phyloP scores from a whole-genome alignment of 92 coral and sea anemone species.

The Siderastrea siderea region DNA sequence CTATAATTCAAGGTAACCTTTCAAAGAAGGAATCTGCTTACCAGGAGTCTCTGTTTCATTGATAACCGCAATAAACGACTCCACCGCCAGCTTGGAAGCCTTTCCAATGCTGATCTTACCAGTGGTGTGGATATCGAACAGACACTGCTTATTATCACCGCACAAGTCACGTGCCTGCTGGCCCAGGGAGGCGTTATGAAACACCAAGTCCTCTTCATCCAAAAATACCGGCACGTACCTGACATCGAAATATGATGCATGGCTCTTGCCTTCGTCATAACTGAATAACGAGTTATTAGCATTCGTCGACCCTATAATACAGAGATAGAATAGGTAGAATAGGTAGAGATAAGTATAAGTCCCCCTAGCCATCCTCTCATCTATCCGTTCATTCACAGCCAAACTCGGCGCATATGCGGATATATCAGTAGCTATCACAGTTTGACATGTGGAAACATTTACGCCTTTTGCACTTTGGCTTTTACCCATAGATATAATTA shows the following conservation, averaged over 20 bases:
- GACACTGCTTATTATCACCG: constrained; percentile 68
- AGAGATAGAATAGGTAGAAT: neutral
- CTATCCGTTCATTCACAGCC: too few species aligned
- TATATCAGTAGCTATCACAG: too few species aligned
- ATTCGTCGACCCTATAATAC: constrained; percentile 54
- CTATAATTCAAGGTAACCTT: too few species aligned
- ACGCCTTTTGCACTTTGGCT: too few species aligned
- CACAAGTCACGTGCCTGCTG: constrained; percentile 64
- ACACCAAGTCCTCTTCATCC: constrained; percentile 41
- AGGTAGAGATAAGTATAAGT: neutral
- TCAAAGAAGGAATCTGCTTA: constrained; percentile 5
- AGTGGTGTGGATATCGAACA: constrained; percentile 78
- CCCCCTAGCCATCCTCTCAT: too few species aligned
- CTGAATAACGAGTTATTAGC: constrained; percentile 62
- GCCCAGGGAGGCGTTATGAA: constrained; percentile 41
- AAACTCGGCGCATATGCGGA: too few species aligned
- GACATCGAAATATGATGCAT: constrained; percentile 40
- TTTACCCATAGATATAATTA: too few species aligned
- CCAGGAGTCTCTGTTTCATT: constrained; percentile 62
- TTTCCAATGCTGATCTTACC: constrained; percentile 74
- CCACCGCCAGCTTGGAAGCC: constrained; percentile 52
- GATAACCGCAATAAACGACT: constrained; percentile 33
- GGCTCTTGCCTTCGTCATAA: constrained; percentile 51
- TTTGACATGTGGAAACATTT: too few species aligned
- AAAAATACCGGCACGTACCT: constrained; percentile 75